Conservation (phyloP, 23 tunicate genomes). For the Phallusia fumigata region DNA sequence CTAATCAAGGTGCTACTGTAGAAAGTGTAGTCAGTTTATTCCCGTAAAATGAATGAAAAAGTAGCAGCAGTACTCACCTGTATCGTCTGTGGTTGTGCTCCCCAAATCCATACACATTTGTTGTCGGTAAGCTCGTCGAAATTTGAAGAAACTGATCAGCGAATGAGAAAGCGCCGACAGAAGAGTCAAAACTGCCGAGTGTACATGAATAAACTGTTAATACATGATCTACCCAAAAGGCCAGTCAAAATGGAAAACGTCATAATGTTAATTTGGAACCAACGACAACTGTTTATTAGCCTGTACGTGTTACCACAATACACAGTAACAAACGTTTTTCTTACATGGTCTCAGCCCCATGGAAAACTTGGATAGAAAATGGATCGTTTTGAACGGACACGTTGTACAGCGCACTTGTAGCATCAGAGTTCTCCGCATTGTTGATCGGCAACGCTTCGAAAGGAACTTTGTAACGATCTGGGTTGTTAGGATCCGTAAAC, state of each 20-base stretch:
- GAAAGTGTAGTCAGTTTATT: too few relatives aligned
- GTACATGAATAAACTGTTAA: too few relatives aligned
- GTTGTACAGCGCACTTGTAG: conserved; percentile 18
- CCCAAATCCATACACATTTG: conserved; percentile 88
- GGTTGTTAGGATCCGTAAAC: conserved; percentile 36
- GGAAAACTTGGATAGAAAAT: conserved; percentile 22
- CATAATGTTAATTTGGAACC: too few relatives aligned
- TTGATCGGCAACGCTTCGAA: conserved; percentile 17
- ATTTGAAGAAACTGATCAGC: conserved; percentile 90
- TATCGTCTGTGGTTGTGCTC: conserved; percentile 96
- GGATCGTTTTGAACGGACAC: conserved; percentile 47
- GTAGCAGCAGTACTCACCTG: conserved; percentile 43
- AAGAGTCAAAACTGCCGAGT: conserved; percentile 51
- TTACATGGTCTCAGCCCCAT: conserved; percentile 5
- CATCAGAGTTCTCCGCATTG: conserved; percentile 1
- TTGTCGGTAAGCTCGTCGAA: conserved; percentile 65
- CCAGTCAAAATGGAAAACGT: too few relatives aligned
- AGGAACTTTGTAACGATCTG: conserved; percentile 63
- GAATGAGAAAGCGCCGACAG: conserved; percentile 55
- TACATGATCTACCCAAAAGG: too few relatives aligned
- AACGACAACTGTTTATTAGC: too few relatives aligned
- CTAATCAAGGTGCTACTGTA: too few relatives aligned
- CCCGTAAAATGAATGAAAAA: too few relatives aligned
- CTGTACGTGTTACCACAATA: too few relatives aligned
- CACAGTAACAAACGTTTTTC: background rate